Conservation (phyloP, 1,140 invertebrate species). For the Cotesia vestalis region DNA sequence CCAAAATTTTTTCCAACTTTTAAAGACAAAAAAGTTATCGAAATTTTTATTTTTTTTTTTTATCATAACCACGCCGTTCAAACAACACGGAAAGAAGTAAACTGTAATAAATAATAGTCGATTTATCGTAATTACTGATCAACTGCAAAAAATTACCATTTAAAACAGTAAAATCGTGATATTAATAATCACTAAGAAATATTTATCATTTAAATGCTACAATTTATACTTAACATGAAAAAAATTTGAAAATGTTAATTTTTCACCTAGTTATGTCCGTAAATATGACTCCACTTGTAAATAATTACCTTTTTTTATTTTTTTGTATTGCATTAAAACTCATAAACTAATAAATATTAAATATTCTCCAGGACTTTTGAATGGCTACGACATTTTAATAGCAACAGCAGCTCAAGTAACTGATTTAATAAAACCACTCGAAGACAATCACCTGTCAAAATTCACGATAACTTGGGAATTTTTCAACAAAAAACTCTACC, state of each 20-base stretch:
- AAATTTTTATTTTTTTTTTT: no score
- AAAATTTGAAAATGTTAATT: neutral
- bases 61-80: no score
- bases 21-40: no score
- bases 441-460: conserved; percentile 68
- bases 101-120: no score
- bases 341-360: neutral
- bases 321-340: neutral
- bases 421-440: conserved; percentile 68
- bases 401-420: conserved; percentile 67
- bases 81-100: no score
- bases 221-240: no score
- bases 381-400: conserved; percentile 71
- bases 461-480: conserved; percentile 73
- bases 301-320: conserved; percentile 31
- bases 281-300: neutral
- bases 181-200: no score
- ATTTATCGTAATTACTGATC: no score
- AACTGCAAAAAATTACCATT: no score
- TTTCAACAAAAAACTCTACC: conserved; percentile 73
- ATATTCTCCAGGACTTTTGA: conserved; percentile 64
- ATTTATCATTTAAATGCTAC: no score
- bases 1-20: no score
- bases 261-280: neutral
- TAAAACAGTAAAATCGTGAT: no score